Base-by-base conservation (phyloP, 2,888 invertebrate species). In the Apodemia duryi region DNA sequence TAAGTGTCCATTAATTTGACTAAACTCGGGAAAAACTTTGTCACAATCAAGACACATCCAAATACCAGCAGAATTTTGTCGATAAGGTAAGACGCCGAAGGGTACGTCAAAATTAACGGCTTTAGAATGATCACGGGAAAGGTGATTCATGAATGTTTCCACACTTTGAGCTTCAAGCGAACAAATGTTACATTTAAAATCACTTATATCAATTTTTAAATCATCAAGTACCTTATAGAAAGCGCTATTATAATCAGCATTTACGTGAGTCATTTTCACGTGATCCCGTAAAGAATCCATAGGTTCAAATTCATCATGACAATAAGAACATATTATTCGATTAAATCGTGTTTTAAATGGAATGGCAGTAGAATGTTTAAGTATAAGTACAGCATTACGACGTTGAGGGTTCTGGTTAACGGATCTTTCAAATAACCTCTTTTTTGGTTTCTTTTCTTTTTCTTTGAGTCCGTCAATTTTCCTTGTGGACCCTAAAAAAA, bases 301-400 rank as follows among this genome's bases (percentile, higher is more conserved):
- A 4, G 83, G 83, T 71, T 88, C 85, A 67, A 88, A 88, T 70
- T 90, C 88, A 66, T 90, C 90, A 70, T 89, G 88, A 72, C 90
- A 91, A 73, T 90, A 91, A 0, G 90, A 89, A 71, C 90, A 91
- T 28, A 89, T 77, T 63, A 90, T 89, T 72, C 88, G 83, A 79
- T 90, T 90, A 76, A 91, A 90, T 67, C 90, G 81, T 7, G 90
- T 90, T 75, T 90, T 90, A 83, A 91, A 91, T 6, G 90, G 90
- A 70, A 85, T 86, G 6, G 90, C 90, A 51, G 86, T 85, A 13
- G 90, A 90, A 75, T 88, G 81, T 74, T 83, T 89, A 70, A 90
- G 72, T 67, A 90, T 81, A 38, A 89, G 78, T 63, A 90, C 90
- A 73, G 90, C 90, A 72, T 91, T 91, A 81, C 88, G 86, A 69